Percentiles rank a stretch among this genome's conserved stretches.
These are phyloP conservation scores for Agapostemon virescens DNA, from an alignment of 2,888 invertebrate species.

Conservation along the genomic window DNA sequence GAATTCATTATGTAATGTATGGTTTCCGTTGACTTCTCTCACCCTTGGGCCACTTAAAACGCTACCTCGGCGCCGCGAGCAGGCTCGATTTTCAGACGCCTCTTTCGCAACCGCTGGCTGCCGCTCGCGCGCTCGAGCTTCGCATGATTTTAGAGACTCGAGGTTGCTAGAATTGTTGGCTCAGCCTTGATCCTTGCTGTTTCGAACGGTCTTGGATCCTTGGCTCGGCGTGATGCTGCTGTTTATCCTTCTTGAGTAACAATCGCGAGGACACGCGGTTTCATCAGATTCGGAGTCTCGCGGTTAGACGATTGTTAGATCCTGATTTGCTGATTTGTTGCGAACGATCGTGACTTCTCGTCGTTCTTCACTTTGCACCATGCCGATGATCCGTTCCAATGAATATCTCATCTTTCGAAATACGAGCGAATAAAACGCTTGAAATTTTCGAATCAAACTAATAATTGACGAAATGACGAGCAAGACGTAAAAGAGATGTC, in stretches of 20 bases:
- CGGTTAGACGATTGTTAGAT: not conserved
- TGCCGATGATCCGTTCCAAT: no score
- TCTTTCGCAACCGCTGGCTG: not conserved
- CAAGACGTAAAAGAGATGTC: no score
- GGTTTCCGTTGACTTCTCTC: conserved; percentile 33
- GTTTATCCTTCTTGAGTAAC: not conserved
- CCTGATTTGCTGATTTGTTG: not conserved
- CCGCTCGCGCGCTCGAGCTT: conserved; percentile 1
- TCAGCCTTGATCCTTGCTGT: not conserved
- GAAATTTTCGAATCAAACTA: no score
- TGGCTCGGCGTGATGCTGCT: not conserved
- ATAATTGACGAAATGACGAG: no score
- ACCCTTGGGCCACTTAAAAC: conserved; percentile 2
- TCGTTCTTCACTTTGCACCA: no score
- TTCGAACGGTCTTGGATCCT: not conserved
- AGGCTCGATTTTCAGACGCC: not conserved
- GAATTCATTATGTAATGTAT: conserved; percentile 47
- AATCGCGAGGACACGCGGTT: not conserved
- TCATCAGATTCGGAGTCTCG: not conserved
- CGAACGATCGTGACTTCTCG: no score
- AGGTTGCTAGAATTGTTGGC: not conserved
- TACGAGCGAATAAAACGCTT: no score
- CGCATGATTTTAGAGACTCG: conserved; percentile 7
- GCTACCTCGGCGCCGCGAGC: not conserved
- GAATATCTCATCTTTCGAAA: no score